Evolutionary conservation across 2,113 vertebrate genomes (phyloP).

Genomic region (Limnothrissa miodon): DNA sequence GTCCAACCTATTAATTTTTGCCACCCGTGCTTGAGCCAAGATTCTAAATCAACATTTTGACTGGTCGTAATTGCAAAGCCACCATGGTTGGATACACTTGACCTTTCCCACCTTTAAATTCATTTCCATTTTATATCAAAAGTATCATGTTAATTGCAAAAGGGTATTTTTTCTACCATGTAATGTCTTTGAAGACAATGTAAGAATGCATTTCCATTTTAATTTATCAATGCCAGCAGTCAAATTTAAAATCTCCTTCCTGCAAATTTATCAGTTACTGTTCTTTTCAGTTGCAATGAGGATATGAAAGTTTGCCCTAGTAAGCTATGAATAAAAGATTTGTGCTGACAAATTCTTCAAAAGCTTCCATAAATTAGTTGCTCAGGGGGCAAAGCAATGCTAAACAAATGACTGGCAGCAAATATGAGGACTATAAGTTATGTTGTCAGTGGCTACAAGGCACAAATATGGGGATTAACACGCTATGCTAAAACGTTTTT

Average conservation of each 20-base stretch:
- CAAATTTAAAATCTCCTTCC: slow-evolving; percentile 58
- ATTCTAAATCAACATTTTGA: slow-evolving; percentile 64
- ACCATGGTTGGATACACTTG: slow-evolving; percentile 74
- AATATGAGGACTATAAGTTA: slow-evolving; percentile 8
- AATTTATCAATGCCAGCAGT: slow-evolving; percentile 72
- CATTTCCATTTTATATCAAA: slow-evolving; percentile 75
- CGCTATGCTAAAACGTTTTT: background rate
- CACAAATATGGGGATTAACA: background rate
- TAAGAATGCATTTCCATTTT: slow-evolving; percentile 73
- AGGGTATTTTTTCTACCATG: slow-evolving; percentile 60
- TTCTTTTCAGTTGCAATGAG: slow-evolving; percentile 59
- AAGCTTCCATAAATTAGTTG: slow-evolving; percentile 6
- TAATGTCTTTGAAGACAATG: slow-evolving; percentile 68
- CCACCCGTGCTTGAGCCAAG: slow-evolving; percentile 56
- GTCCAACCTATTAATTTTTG: slow-evolving; percentile 67
- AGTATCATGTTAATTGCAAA: slow-evolving; percentile 77
- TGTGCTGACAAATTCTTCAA: slow-evolving; percentile 1
- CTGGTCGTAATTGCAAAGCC: slow-evolving; percentile 72
- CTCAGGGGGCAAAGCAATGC: slow-evolving; percentile 2
- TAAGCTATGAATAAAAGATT: slow-evolving; percentile 17
- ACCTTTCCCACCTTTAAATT: slow-evolving; percentile 78
- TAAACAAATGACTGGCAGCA: slow-evolving; percentile 12
- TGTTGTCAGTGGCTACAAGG: background rate
- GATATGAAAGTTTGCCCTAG: slow-evolving; percentile 42
- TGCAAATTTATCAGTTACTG: slow-evolving; percentile 41